Evolutionary conservation across 2,113 vertebrate species (phyloP).

Genomic region (Sialia sialis): DNA sequence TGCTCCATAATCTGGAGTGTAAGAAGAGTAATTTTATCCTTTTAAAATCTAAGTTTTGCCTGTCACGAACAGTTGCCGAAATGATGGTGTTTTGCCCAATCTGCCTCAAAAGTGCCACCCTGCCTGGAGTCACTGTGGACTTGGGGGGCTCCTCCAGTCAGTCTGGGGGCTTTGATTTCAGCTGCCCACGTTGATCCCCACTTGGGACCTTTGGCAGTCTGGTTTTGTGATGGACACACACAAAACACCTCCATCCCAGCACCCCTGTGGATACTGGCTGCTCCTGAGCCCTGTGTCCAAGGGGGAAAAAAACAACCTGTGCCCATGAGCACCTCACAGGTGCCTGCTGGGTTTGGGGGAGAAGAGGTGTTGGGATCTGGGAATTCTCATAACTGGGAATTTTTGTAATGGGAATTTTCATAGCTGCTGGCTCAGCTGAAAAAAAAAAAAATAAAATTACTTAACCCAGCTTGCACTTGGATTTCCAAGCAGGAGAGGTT

Average conservation of each 20-base stretch:
- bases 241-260: background rate
- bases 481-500: fast-evolving
- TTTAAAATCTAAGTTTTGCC: background rate
- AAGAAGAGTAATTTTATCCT: background rate
- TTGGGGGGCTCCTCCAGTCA: background rate
- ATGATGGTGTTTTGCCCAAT: background rate
- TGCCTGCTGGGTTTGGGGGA: background rate
- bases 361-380: background rate
- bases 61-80: background rate
- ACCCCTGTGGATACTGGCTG: fast-evolving
- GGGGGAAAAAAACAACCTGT: fast-evolving
- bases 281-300: background rate
- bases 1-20: background rate
- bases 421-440: background rate
- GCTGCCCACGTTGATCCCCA: fast-evolving
- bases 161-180: background rate
- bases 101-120: background rate
- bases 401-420: background rate
- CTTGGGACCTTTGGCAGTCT: background rate
- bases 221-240: background rate
- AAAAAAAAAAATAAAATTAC: too few species aligned
- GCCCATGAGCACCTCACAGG: fast-evolving
- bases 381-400: background rate
- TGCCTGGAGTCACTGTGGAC: background rate
- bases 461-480: background rate